Evolutionary conservation across 1,140 invertebrate species (phyloP).

Genomic region (Caerostris extrusa): DNA sequence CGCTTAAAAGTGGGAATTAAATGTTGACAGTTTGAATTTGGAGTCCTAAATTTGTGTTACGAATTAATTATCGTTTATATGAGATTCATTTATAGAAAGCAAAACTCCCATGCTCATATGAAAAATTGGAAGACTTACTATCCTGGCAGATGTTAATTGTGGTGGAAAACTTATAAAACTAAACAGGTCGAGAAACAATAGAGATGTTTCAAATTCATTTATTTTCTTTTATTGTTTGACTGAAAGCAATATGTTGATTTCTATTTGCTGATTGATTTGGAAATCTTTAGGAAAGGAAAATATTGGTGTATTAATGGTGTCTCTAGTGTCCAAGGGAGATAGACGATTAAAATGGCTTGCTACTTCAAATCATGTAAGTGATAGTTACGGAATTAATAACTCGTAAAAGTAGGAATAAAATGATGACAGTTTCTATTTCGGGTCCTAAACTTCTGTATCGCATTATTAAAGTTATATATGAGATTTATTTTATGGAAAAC

Average conservation of each 20-base stretch:
- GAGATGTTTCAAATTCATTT: too few relatives aligned
- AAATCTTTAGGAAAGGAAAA: background rate
- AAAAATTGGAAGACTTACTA: background rate
- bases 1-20: constrained; percentile 4
- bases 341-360: background rate
- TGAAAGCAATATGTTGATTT: too few relatives aligned
- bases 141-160: too few relatives aligned
- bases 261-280: too few relatives aligned
- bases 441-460: background rate
- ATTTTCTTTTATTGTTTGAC: too few relatives aligned
- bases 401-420: constrained; percentile 17
- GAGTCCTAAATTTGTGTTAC: background rate
- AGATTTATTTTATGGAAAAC: background rate
- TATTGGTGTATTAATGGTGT: constrained; percentile 52
- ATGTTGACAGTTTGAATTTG: constrained; percentile 16
- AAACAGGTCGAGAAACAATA: too few relatives aligned
- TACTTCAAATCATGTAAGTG: constrained; percentile 26
- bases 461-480: background rate
- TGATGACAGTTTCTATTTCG: background rate
- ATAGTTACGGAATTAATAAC: constrained; percentile 17
- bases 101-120: background rate
- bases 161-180: too few relatives aligned
- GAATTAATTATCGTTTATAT: background rate
- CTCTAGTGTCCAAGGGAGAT: background rate
- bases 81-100: background rate